Percentiles rank a stretch among this genome's conserved stretches.
These are phyloP conservation scores for Isurus oxyrinchus DNA, from an alignment of 2,113 vertebrate species.

Conservation along the genomic window DNA sequence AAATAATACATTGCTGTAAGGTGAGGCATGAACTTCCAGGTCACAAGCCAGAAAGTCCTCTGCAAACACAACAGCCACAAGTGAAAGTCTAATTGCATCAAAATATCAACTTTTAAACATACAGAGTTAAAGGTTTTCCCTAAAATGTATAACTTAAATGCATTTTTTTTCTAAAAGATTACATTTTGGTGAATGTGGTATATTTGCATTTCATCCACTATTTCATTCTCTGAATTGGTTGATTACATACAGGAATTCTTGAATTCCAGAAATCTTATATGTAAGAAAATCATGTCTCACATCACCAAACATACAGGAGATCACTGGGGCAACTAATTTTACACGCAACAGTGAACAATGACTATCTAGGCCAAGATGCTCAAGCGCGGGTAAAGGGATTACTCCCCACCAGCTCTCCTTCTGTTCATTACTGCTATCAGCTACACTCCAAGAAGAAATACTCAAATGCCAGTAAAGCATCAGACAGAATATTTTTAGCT, in stretches of 20 bases:
- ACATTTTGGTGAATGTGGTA: neutral
- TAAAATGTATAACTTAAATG: neutral
- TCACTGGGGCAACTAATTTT: neutral
- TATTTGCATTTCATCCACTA: neutral
- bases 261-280: neutral
- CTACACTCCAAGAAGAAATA: too few species aligned
- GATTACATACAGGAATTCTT: neutral
- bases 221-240: neutral
- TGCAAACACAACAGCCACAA: neutral
- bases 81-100: neutral
- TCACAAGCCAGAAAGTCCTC: neutral
- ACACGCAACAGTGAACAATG: neutral
- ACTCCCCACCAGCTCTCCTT: too few species aligned
- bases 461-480: too few species aligned
- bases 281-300: neutral
- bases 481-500: too few species aligned
- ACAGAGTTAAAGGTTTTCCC: neutral
- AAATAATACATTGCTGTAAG: neutral
- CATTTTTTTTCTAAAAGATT: neutral
- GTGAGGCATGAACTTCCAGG: too few species aligned
- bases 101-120: neutral
- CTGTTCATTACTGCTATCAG: too few species aligned
- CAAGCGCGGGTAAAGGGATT: neutral
- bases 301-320: neutral
- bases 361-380: neutral